Evolutionary conservation across 2,113 vertebrate genomes (phyloP).

Genomic region (Dasyurus viverrinus): DNA sequence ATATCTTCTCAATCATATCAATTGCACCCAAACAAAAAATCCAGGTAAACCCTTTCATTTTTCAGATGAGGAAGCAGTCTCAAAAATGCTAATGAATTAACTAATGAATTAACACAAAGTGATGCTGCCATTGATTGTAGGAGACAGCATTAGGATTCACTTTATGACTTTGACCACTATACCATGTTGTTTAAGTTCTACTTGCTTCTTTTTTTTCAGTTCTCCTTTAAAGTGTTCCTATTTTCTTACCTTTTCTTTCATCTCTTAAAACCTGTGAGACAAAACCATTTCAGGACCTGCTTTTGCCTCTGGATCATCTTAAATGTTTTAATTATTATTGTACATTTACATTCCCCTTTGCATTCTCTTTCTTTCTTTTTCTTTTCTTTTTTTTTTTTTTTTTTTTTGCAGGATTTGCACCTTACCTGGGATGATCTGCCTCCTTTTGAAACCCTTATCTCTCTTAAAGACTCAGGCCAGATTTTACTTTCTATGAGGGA

Average conservation of each 20-base stretch:
- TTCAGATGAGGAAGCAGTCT: not conserved
- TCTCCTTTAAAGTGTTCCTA: not conserved
- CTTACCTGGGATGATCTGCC: not conserved
- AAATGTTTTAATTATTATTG: not conserved
- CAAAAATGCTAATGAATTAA: not conserved
- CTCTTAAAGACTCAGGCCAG: not conserved
- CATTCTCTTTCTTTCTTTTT: no score
- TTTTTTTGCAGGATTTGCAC: not conserved
- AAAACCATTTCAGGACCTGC: not conserved
- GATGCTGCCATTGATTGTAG: fast-evolving
- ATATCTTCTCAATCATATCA: not conserved
- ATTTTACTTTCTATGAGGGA: not conserved
- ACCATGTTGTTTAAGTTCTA: not conserved
- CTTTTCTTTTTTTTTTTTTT: no score
- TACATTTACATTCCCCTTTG: not conserved
- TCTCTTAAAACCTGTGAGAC: not conserved
- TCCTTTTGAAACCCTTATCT: not conserved
- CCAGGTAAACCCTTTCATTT: not conserved
- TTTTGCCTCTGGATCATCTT: not conserved
- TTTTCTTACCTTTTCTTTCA: not conserved
- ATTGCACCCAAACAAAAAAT: not conserved
- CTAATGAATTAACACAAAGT: not conserved
- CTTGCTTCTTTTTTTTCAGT: not conserved
- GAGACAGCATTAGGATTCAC: not conserved
- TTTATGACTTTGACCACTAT: not conserved